Percentiles rank a stretch among this genome's conserved stretches.
Conservation (phyloP, 2,888 invertebrate species). For the Cephalotes varians region DNA sequence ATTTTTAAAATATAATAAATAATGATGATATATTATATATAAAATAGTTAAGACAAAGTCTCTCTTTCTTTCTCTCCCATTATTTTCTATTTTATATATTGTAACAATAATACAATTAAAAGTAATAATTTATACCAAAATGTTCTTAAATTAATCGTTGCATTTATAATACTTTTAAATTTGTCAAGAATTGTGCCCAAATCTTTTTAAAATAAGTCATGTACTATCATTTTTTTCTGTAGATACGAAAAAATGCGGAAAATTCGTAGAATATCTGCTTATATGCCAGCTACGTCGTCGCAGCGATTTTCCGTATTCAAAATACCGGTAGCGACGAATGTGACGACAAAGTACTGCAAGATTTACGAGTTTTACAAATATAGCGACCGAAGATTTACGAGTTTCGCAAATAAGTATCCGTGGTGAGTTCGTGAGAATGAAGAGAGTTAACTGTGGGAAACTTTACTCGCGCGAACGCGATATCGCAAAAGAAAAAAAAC, state of each 20-base stretch:
- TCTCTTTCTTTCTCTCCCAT: not conserved
- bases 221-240: not conserved
- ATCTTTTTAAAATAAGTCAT: not conserved
- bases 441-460: constrained; percentile 51
- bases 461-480: constrained; percentile 23
- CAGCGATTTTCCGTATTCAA: constrained; percentile 43
- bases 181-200: not conserved
- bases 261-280: constrained; percentile 24
- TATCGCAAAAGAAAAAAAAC: constrained; percentile 2
- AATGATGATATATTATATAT: not conserved
- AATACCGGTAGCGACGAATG: constrained; percentile 40
- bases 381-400: constrained; percentile 51
- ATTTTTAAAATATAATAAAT: not conserved
- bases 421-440: constrained; percentile 43
- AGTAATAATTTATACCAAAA: not conserved
- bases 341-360: constrained; percentile 42
- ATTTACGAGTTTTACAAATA: constrained; percentile 52
- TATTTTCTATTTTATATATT: not conserved
- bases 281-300: constrained; percentile 27
- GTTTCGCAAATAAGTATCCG: constrained; percentile 54
- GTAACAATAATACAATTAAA: not conserved
- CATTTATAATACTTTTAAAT: not conserved
- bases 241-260: not conserved
- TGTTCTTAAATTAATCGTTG: not conserved
- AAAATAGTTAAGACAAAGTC: not conserved